Percentiles rank a stretch among this genome's conserved stretches.
These are phyloP conservation scores for Clamator glandarius DNA, from an alignment of 2,797 vertebrate species.

Conservation along the genomic window DNA sequence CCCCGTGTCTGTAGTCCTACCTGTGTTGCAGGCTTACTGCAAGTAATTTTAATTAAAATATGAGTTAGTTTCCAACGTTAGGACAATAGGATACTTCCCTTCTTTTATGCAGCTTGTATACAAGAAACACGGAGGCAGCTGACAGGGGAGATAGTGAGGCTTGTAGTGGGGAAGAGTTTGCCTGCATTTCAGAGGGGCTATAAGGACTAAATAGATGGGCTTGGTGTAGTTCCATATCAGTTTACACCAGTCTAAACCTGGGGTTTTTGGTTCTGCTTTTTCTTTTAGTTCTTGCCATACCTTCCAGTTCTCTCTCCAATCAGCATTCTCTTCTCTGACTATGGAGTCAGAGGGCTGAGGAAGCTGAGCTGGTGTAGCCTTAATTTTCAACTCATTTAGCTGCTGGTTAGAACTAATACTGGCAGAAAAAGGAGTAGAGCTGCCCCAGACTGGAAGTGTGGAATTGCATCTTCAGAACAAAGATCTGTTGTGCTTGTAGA, in stretches of 20 bases:
- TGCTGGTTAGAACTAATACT: neutral
- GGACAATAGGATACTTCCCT: neutral
- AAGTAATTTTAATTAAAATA: neutral
- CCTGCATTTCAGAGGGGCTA: neutral
- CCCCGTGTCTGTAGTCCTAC: neutral
- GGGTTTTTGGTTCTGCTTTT: neutral
- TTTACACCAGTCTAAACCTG: neutral
- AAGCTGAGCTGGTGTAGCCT: neutral
- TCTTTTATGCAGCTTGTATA: neutral
- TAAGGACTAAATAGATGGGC: neutral
- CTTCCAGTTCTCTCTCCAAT: neutral
- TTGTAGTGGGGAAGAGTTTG: neutral
- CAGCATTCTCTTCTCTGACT: neutral
- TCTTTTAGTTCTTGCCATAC: neutral
- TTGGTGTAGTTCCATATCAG: neutral
- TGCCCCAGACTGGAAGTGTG: accelerated
- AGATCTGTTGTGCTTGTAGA: neutral
- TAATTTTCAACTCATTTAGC: neutral
- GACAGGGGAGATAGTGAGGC: neutral
- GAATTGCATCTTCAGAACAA: neutral
- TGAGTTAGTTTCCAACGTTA: neutral
- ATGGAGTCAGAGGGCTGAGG: neutral
- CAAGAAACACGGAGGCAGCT: neutral
- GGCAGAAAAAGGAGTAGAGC: neutral
- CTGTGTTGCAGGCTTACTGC: neutral